Evolutionary conservation across 2,113 vertebrate species (phyloP), one percentile per base, ranked within the genome.

Genomic region (Telmatochromis brachygnathus): DNA sequence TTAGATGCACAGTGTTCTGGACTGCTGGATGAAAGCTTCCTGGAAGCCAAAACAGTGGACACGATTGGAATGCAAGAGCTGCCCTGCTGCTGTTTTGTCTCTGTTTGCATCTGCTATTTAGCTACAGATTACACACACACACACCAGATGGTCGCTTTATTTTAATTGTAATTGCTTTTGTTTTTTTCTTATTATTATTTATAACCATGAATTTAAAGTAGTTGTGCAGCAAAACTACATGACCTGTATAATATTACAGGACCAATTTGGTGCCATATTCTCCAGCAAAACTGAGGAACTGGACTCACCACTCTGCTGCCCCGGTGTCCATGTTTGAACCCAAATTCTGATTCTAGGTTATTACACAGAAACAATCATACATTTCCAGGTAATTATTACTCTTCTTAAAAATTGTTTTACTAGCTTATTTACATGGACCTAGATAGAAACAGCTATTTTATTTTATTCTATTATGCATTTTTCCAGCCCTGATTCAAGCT

Each of bases 11-110:
- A 84, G 13, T 86, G 85, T 92, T 82, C 89, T 84, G 55, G 56
- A 51, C 70, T 80, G 79, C 42, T 77, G 90, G 79, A 79, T 77
- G 42, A 88, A 39, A 91, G 85, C 83, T 79, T 90, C 68, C 80
- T 83, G 42, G 45, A 54, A 90, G 82, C 53, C 37, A 90, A 88
- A 92, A 90, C 65, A 86, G 77, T 21, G 47, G 39, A 88, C 68
- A 30, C 91, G 68, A 94, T 94, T 92, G 89, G 60, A 87, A 94
- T 91, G 82, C 91, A 91, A 53, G 55, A 65, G 82, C 77, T 70
- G 73, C 45, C 68, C 84, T 86, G 82, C 86, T 84, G 88, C 83
- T 90, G 82, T 91, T 87, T 91, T 91, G 51, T 89, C 70, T 92
- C 56, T 81, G 88, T 89, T 79, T 92, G 86, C 15, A 82, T 90